Evolutionary conservation across 2,113 vertebrate species (phyloP), one percentile per base, ranked within the genome.

Genomic region (Acinonyx jubatus): DNA sequence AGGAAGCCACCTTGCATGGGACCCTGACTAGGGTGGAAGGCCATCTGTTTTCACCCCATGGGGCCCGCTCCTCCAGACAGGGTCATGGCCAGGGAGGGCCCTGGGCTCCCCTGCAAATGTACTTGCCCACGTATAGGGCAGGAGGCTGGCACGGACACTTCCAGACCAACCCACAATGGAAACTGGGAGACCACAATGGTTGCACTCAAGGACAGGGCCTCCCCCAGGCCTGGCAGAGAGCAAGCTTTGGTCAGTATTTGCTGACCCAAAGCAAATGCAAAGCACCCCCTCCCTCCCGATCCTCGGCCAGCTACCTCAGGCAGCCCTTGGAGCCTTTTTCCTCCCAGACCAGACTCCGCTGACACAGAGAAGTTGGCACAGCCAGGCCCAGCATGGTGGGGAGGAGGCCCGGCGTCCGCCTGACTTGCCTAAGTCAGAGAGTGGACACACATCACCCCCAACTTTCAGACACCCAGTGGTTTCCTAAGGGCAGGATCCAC

Each of bases 31-130:
- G 45, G 2, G 0, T 18, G 5, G 1, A 29, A 10, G 48, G 38
- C 33, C 33, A 3, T 45, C 55, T 74, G 15, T 11, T 5, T n/a
- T 10, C n/a, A 6, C 4, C 11, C 27, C 48, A 12, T 0, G 0
- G 5, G 50, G n/a, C n/a, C 85, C 31, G 11, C 55, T 12, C 6
- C 29, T 45, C n/a, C 9, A 25, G 29, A 38, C 78, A 84, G 21
- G 4, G 11, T 68, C 48, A 11, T 5, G 5, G 55, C 19, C 84
- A 61, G 19, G 45, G 45, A 41, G 15, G 31, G 36, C 48, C 52
- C 82, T 27, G 48, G 55, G 13, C 11, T 48, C 27, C 11, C 74
- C 29, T 23, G 23, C n/a, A 71, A 21, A 80, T 1, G 45, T 78
- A 7, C 19, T 3, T 18, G 55, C 29, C 71, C 89, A 45, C 38